Evolutionary conservation across 2,888 invertebrate genomes (phyloP), one percentile per base, ranked within the genome.

Genomic region (Lasioglossum lativentre): DNA sequence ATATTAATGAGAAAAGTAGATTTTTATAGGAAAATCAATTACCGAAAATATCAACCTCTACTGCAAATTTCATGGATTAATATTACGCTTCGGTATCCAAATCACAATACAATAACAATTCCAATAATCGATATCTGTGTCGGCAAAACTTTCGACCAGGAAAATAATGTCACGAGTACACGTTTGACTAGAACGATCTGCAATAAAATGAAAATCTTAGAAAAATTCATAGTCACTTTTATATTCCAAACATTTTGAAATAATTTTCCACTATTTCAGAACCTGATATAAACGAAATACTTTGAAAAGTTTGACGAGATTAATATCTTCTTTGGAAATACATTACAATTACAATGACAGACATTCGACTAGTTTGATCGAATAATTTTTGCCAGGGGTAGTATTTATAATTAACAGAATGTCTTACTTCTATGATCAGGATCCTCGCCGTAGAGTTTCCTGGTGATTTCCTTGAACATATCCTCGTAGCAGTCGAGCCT

Each of bases 401-500:
- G n/a, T 56, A 12, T 56, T n/a, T 12, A 0, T 12, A 56, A 56
- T 8, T 12, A n/a, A 12, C 12, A 3, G 19, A 34, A 47, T 90
- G 45, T 92, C 95, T 91, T 93, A 94, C 93, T 95, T 94, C 92
- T 94, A 80, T 95, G 96, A 95, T 89, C 95, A 77, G 93, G 95
- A 95, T 98, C 98, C 95, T 98, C 98, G 88, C 98, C 98, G 95
- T 98, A 98, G 91, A 98, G 96, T 96, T 98, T 98, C 95, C 98
- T 97, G 88, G 98, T 98, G 94, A 98, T 98, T 96, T 98, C 98
- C 95, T 98, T 98, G 95, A 98, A 98, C 97, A 98, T 98, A 94
- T 98, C 98, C 95, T 98, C 98, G 96, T 98, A 97, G 95, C 96
- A 96, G 95, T 96, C 96, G 95, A 96, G 96, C 95, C 96, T 96